These are phyloP conservation scores for Calliopsis andreniformis DNA, from an alignment of 1,140 invertebrate genomes.

Conservation along the genomic window DNA sequence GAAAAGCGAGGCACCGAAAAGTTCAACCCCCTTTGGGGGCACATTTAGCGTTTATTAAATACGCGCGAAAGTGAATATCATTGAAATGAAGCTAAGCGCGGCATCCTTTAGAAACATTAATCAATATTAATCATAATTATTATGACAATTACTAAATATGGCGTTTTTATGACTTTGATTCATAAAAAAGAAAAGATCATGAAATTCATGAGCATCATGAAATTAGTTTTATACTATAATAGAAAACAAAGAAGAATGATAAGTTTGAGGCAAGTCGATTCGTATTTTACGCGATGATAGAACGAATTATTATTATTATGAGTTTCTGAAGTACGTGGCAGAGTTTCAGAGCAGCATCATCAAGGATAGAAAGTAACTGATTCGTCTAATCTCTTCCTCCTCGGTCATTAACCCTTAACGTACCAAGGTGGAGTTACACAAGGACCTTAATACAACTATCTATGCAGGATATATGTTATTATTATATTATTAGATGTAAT, in stretches of 20 bases:
- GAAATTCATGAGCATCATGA: not conserved
- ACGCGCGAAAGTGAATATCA: not conserved
- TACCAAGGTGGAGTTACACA: too few relatives aligned
- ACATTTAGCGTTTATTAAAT: not conserved
- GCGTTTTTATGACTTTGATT: conserved; percentile 5
- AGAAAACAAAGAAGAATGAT: not conserved
- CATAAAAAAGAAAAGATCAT: too few relatives aligned
- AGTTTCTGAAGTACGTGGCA: too few relatives aligned
- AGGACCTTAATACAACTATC: too few relatives aligned
- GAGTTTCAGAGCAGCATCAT: too few relatives aligned
- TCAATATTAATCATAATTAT: not conserved
- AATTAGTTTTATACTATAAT: not conserved
- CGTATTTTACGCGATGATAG: too few relatives aligned
- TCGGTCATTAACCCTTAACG: too few relatives aligned
- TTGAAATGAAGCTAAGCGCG: not conserved
- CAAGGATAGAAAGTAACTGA: too few relatives aligned
- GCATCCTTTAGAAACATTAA: not conserved
- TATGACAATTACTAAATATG: not conserved
- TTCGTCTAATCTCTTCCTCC: too few relatives aligned
- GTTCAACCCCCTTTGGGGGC: too few relatives aligned
- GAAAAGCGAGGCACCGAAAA: not conserved
- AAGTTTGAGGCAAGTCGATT: too few relatives aligned
- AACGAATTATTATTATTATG: too few relatives aligned
- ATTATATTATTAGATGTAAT: not conserved
- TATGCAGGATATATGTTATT: not conserved